phyloP scores from a whole-genome alignment of 2,797 vertebrate species.

The Vireo griseus region DNA sequence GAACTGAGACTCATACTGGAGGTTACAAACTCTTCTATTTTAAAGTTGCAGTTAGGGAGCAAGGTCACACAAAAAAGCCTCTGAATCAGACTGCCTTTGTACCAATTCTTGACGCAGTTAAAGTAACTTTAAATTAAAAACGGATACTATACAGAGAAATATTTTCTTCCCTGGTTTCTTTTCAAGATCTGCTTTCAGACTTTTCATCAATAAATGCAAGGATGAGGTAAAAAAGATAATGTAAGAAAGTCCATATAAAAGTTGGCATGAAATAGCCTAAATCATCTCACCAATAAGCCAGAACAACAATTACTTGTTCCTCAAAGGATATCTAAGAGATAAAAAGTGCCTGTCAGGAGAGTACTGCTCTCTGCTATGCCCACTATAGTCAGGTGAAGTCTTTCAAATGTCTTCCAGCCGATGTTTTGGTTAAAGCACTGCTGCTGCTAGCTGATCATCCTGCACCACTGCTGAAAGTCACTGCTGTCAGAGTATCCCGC shows the following conservation, averaged over 20 bases:
- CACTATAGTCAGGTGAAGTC: not conserved
- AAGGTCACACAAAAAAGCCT: not conserved
- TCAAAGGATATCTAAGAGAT: not conserved
- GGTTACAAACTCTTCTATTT: not conserved
- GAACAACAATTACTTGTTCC: not conserved
- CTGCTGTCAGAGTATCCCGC: not conserved
- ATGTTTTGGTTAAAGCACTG: not conserved
- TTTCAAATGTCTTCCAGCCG: not conserved
- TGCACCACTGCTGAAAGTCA: not conserved
- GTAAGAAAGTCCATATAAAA: not conserved
- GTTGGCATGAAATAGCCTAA: not conserved
- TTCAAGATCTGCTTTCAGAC: not conserved
- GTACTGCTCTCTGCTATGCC: not conserved
- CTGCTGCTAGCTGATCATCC: not conserved
- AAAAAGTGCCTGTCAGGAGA: not conserved
- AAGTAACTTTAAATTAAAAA: not conserved
- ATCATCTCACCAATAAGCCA: not conserved
- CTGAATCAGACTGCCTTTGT: not conserved
- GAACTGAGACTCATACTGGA: not conserved
- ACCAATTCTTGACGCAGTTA: accelerated
- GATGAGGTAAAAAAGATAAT: not conserved
- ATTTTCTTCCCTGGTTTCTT: not conserved
- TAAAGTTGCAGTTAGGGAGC: not conserved
- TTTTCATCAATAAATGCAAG: not conserved
- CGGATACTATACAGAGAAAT: not conserved